These are phyloP conservation scores for Balanococcus diminutus DNA, from an alignment of 2,888 invertebrate species.

Conservation along the genomic window DNA sequence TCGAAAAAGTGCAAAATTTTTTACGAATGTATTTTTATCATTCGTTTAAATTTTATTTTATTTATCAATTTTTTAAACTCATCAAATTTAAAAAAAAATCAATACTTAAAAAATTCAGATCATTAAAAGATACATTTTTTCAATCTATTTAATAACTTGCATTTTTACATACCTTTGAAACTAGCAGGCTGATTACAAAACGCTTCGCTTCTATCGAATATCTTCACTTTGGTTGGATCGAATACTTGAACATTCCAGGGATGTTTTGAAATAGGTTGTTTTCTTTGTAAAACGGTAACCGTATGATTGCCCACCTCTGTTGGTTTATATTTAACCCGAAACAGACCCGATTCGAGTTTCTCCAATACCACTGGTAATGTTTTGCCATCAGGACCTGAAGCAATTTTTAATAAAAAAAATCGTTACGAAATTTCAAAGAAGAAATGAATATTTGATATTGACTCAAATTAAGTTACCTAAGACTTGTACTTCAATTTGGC, in stretches of 20 bases:
- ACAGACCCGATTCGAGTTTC: conserved; percentile 73
- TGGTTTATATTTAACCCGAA: conserved; percentile 77
- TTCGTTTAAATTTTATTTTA: no score
- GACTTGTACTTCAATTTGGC: conserved; percentile 63
- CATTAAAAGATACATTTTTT: no score
- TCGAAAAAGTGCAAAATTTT: background rate
- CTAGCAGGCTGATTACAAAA: conserved; percentile 82
- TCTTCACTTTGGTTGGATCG: conserved; percentile 75
- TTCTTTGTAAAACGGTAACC: conserved; percentile 71
- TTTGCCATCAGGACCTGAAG: conserved; percentile 65
- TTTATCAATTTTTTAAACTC: no score
- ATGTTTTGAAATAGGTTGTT: conserved; percentile 68
- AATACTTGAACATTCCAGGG: conserved; percentile 77
- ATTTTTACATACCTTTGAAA: conserved; percentile 67
- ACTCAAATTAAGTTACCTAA: conserved; percentile 62
- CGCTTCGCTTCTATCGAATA: conserved; percentile 77
- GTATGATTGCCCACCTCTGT: conserved; percentile 76
- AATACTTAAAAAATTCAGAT: background rate
- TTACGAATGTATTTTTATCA: no score
- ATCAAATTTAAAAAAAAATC: background rate
- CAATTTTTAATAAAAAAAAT: conserved; percentile 15
- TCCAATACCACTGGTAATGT: conserved; percentile 67
- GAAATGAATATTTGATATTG: no score
- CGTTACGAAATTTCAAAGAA: conserved; percentile 27
- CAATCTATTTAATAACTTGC: no score